phyloP scores from a whole-genome alignment of 2,113 vertebrate species.

The Rhinoptilus africanus region DNA sequence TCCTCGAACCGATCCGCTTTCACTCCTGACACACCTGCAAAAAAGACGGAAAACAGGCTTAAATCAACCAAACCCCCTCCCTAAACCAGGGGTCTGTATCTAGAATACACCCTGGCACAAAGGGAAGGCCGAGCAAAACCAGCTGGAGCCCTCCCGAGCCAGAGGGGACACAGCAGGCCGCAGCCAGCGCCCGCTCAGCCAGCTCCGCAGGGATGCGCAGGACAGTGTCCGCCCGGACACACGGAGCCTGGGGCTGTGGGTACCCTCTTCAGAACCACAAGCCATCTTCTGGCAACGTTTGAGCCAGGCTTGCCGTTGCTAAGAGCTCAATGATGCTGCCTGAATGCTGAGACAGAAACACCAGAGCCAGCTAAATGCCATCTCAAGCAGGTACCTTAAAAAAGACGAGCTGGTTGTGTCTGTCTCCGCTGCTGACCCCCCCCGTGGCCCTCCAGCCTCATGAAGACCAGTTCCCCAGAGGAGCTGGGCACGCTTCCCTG shows the following conservation, averaged over 20 bases:
- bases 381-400: not conserved
- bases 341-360: not conserved
- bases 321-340: not conserved
- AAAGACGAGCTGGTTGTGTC: not conserved
- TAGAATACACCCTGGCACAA: not conserved
- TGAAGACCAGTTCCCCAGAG: not conserved
- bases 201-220: not conserved
- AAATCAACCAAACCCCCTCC: not conserved
- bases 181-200: not conserved
- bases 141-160: not conserved
- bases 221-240: accelerated
- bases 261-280: not conserved
- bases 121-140: not conserved
- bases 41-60: not conserved
- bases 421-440: not conserved
- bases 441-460: accelerated
- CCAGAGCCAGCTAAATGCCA: not conserved
- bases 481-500: not conserved
- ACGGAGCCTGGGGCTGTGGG: accelerated
- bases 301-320: not conserved
- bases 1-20: slow-evolving; percentile 82
- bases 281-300: not conserved
- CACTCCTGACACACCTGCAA: slow-evolving; percentile 87
- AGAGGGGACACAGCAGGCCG: not conserved
- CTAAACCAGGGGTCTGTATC: not conserved